Base-by-base conservation (phyloP, 2,888 invertebrate genomes). In the Belgica antarctica region DNA sequence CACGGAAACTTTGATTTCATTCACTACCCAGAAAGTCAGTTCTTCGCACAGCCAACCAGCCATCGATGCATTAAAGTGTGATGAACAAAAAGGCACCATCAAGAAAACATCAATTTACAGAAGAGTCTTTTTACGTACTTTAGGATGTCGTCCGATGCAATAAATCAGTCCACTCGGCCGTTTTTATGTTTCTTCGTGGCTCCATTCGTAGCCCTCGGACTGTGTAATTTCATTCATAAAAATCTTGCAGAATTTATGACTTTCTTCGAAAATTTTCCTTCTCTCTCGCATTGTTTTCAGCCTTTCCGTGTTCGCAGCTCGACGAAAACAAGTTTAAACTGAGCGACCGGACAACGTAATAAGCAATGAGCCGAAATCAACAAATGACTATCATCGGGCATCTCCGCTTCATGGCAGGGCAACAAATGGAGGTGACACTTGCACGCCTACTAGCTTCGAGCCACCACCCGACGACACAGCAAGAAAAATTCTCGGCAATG, bases 191-290 rank as follows among this genome's bases (percentile, higher is more conserved):
- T 12, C 34, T 34, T 12, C 34, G 41, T 41, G 3, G 41, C 8
- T 41, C 17, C 24, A 63, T 63, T 41, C n/a, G 31, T 27, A 46
- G 46, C 24, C 65, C 27, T 27, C 47, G 47, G 47, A 27, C 47
- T 47, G 47, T 47, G 25, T 25, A 66, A 66, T 47, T 66, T 66
- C 65, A 66, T 66, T 66, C 65, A 66, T 66, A 66, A 66, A 66
- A 66, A 7, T 22, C 31, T 41, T 25, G 27, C 27, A 66, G 46
- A 66, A 66, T 66, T 66, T 66, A 47, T 47, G 65, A 47, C 24
- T 66, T 66, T 66, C 24, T 19, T 41, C 41, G 41, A n/a, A n/a
- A n/a, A n/a, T n/a, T n/a, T n/a, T 36, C 10, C n/a, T 5, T 47
- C 8, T 62, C 31, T 28, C 22, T 62, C 34, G 34, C 22, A 5